phyloP scores from a whole-genome alignment of 2,797 vertebrate species.

The Enteromius afrohamiltoni region DNA sequence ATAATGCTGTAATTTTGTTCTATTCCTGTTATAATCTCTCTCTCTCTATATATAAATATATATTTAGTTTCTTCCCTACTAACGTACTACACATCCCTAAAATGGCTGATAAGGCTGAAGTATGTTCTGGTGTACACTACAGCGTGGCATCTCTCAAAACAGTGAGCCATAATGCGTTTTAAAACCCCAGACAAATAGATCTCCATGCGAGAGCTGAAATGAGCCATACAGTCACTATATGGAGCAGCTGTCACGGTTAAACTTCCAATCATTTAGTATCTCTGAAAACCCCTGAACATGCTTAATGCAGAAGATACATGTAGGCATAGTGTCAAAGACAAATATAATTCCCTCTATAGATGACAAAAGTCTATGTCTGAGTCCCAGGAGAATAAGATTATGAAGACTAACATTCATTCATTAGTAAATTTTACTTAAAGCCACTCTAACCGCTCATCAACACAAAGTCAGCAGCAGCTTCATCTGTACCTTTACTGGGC shows the following conservation, averaged over 20 bases:
- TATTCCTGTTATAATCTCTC: no score
- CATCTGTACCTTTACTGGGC: constrained; percentile 81
- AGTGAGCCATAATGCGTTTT: not conserved
- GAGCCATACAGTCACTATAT: not conserved
- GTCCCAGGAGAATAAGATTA: not conserved
- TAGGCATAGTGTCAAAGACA: not conserved
- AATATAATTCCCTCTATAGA: not conserved
- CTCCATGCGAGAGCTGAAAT: not conserved
- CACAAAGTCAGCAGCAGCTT: not conserved
- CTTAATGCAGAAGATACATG: not conserved
- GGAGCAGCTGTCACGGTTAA: not conserved
- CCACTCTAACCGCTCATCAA: not conserved
- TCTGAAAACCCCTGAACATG: not conserved
- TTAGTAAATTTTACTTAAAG: no score
- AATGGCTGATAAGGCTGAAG: no score
- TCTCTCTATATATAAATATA: no score
- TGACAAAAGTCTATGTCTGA: not conserved
- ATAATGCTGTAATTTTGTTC: no score
- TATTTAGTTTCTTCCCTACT: no score
- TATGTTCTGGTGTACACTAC: no score
- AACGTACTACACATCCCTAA: no score
- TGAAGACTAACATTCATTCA: not conserved
- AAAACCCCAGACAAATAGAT: not conserved
- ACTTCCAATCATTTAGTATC: not conserved
- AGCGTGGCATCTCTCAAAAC: not conserved